Evolutionary conservation across 2,113 vertebrate species (phyloP).

Genomic region (Atractosteus spatula): DNA sequence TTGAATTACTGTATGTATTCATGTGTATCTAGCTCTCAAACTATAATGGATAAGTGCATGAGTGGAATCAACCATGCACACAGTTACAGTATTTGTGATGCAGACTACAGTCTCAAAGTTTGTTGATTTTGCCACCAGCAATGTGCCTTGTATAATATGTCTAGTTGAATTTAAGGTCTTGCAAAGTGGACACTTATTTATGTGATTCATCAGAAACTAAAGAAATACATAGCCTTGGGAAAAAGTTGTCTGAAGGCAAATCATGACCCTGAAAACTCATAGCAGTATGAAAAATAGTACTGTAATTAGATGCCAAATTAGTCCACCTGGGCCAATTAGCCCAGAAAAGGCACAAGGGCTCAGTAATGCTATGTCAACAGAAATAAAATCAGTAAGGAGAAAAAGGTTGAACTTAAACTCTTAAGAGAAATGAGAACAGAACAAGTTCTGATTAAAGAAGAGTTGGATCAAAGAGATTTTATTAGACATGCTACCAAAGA

Average conservation of each 20-base stretch:
- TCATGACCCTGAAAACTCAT: slow-evolving; percentile 63
- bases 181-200: slow-evolving; percentile 38
- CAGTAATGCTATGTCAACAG: slow-evolving; percentile 70
- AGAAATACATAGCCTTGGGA: slow-evolving; percentile 44
- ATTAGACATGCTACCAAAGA: slow-evolving; percentile 62
- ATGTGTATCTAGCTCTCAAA: too few species aligned
- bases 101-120: too few species aligned
- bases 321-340: slow-evolving; percentile 78
- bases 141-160: not conserved
- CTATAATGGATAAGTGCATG: too few species aligned
- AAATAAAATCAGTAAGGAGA: slow-evolving; percentile 64
- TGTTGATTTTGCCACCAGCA: not conserved
- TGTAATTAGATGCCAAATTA: slow-evolving; percentile 74
- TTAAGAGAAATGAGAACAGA: slow-evolving; percentile 53
- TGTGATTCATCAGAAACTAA: slow-evolving; percentile 43
- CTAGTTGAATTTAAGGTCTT: not conserved
- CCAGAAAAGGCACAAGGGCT: slow-evolving; percentile 63
- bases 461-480: slow-evolving; percentile 68
- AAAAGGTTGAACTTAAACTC: slow-evolving; percentile 52
- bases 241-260: slow-evolving; percentile 48
- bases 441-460: slow-evolving; percentile 67
- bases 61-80: too few species aligned
- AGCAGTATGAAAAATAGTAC: slow-evolving; percentile 51
- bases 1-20: too few species aligned
- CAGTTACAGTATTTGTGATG: too few species aligned